Evolutionary conservation across 2,113 vertebrate genomes (phyloP).

Genomic region (Saccopteryx bilineata): DNA sequence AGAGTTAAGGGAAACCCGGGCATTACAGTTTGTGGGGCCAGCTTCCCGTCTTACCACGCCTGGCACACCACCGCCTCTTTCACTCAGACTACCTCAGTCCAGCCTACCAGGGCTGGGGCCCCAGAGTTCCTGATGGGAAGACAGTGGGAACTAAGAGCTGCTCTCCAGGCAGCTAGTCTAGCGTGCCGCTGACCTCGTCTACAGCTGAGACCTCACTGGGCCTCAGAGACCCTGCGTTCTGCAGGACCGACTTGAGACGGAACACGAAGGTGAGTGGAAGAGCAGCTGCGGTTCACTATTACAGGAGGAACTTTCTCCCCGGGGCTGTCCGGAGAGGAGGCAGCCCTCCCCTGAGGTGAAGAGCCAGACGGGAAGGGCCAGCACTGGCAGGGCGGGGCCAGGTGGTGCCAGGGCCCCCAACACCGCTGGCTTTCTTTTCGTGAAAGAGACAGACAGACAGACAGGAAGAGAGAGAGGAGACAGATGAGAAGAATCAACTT

Average conservation of each 20-base stretch:
- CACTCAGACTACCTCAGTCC: neutral
- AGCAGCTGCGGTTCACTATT: neutral
- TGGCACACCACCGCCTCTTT: neutral
- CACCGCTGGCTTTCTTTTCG: neutral
- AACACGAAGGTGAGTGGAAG: neutral
- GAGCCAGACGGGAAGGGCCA: fast-evolving
- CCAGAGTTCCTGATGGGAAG: neutral
- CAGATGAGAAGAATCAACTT: too few relatives aligned
- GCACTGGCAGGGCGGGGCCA: neutral
- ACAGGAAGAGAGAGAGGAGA: too few relatives aligned
- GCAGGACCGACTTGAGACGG: neutral
- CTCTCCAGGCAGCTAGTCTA: neutral
- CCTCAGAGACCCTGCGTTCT: neutral
- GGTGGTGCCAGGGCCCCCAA: neutral
- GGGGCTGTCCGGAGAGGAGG: neutral
- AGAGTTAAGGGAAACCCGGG: neutral
- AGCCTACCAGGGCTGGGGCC: neutral
- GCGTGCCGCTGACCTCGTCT: neutral
- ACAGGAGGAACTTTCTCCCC: neutral
- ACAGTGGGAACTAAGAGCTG: neutral
- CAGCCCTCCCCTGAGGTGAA: neutral
- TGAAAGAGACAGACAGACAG: too few relatives aligned
- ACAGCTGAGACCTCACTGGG: neutral
- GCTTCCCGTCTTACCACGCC: neutral
- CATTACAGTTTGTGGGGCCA: neutral